Evolutionary conservation across 2,797 vertebrate genomes (phyloP).

Genomic region (Phataginus tricuspis): DNA sequence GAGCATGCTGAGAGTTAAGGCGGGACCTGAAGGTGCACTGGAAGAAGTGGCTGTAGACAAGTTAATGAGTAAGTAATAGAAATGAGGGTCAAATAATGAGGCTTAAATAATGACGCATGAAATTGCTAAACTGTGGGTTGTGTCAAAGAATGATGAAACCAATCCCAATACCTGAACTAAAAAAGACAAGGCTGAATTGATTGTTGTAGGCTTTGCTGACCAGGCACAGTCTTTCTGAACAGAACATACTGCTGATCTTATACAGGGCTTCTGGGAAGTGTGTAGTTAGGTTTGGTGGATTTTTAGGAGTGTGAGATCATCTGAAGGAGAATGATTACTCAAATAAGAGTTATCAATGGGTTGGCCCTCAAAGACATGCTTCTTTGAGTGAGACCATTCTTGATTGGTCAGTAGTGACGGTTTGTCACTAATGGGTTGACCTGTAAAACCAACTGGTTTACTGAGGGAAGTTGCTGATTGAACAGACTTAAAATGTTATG

Average conservation of each 20-base stretch:
- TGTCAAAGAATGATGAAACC: not conserved
- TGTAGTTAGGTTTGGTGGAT: not conserved
- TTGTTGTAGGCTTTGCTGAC: not conserved
- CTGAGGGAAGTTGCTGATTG: not conserved
- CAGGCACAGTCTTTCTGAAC: not conserved
- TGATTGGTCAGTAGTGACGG: not conserved
- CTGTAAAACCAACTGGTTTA: not conserved
- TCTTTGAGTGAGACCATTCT: not conserved
- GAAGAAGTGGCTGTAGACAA: not conserved
- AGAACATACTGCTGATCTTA: not conserved
- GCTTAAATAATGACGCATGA: not conserved
- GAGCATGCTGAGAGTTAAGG: not conserved
- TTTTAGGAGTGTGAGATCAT: not conserved
- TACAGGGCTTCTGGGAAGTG: not conserved
- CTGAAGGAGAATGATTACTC: not conserved
- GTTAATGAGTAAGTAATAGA: not conserved
- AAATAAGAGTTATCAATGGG: not conserved
- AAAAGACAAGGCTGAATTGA: not conserved
- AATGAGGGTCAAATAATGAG: not conserved
- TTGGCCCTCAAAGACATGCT: not conserved
- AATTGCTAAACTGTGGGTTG: not conserved
- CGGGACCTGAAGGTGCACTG: not conserved
- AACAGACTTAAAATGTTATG: not conserved
- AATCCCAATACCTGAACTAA: not conserved
- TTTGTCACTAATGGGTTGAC: not conserved